A percentile compares a stretch with the other conserved stretches of the same genome.
Evolutionary conservation across 2,113 vertebrate species (phyloP).

Genomic region (Acrocephalus kingi): DNA sequence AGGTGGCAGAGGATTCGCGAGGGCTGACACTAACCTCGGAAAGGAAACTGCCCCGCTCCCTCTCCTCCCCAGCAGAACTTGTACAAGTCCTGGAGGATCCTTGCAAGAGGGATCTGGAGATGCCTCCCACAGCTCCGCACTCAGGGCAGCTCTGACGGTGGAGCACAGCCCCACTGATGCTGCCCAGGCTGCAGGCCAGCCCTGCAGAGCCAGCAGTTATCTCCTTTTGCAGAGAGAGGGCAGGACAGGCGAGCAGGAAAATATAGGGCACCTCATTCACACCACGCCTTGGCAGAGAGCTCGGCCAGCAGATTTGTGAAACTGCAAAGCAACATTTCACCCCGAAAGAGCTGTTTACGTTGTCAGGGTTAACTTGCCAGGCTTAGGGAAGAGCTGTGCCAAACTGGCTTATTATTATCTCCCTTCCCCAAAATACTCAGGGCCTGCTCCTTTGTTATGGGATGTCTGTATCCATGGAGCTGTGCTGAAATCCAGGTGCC

Average conservation of each 20-base stretch:
- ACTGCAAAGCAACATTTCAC: background rate
- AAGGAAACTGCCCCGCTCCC: background rate
- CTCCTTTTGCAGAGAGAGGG: background rate
- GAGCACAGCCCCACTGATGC: accelerated
- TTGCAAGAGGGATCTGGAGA: background rate
- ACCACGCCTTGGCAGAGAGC: background rate
- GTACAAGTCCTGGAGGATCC: accelerated
- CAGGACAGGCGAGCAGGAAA: background rate
- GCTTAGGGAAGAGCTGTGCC: background rate
- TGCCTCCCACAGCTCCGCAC: background rate
- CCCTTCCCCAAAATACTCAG: background rate
- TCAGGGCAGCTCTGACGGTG: background rate
- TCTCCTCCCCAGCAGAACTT: background rate
- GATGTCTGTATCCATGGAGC: background rate
- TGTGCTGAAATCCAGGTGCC: background rate
- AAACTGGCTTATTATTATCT: background rate
- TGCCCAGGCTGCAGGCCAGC: background rate
- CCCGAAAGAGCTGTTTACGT: background rate
- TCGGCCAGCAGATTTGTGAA: background rate
- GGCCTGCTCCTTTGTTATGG: background rate
- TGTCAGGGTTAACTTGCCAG: background rate
- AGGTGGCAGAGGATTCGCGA: background rate
- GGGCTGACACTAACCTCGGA: background rate
- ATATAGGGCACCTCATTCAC: background rate
- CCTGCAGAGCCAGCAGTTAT: background rate